Evolutionary conservation across 1,140 invertebrate species (phyloP).

Genomic region (Galleria mellonella): DNA sequence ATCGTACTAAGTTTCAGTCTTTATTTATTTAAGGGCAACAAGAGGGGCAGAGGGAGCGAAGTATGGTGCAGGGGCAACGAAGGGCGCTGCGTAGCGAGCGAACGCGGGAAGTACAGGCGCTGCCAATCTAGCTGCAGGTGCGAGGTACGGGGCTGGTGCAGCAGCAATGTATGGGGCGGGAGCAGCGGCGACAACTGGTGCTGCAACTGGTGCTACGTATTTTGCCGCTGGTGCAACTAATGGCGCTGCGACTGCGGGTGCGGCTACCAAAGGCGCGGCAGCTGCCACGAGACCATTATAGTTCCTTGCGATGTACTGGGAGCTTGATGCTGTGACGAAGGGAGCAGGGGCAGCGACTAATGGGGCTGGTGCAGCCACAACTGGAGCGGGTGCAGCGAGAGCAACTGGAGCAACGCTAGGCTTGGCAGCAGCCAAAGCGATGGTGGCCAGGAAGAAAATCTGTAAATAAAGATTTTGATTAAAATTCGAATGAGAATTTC

Average conservation of each 20-base stretch:
- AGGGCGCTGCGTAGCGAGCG: slow-evolving; percentile 35
- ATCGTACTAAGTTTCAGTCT: slow-evolving; percentile 23
- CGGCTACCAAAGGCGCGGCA: slow-evolving; percentile 47
- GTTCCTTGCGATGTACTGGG: slow-evolving; percentile 78
- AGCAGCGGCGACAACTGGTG: slow-evolving; percentile 4
- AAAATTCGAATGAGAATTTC: not conserved
- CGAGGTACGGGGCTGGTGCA: slow-evolving; percentile 23
- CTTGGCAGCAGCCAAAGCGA: slow-evolving; percentile 53
- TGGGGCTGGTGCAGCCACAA: slow-evolving; percentile 37
- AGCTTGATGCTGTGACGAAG: slow-evolving; percentile 78
- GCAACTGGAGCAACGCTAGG: slow-evolving; percentile 49
- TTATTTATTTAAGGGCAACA: slow-evolving; percentile 37
- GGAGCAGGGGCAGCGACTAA: slow-evolving; percentile 68
- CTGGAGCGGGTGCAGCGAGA: slow-evolving; percentile 43
- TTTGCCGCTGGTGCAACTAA: slow-evolving; percentile 30
- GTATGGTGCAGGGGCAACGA: slow-evolving; percentile 27
- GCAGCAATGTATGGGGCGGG: slow-evolving; percentile 8
- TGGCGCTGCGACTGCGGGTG: slow-evolving; percentile 31
- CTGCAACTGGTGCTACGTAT: slow-evolving; percentile 37
- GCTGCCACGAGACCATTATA: slow-evolving; percentile 74
- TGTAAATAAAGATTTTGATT: slow-evolving; percentile 24
- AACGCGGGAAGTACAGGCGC: slow-evolving; percentile 16
- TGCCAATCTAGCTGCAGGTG: slow-evolving; percentile 15
- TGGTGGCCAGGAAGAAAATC: slow-evolving; percentile 45
- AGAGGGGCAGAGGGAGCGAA: slow-evolving; percentile 56